Evolutionary conservation across 2,888 invertebrate genomes (phyloP), one percentile per base, ranked within the genome.

Genomic region (Matsumyia berberina): DNA sequence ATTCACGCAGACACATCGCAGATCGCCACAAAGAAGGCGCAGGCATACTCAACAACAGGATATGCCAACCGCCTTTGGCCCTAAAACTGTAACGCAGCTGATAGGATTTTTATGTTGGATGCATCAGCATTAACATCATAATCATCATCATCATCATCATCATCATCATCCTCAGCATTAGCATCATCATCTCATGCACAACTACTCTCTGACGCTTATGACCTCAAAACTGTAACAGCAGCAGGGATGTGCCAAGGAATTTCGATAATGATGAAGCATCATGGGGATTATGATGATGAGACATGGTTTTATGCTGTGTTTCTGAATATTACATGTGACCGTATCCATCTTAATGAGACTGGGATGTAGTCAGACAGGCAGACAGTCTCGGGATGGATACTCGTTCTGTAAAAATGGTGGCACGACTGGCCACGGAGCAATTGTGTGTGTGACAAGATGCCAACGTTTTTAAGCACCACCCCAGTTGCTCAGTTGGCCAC

Each of bases 241-340:
- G 35, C n/a, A 7, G 24, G 24, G 24, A 24, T 24, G 55, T 76
- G 82, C 82, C 82, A 73, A 83, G 73, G 78, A 83, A 83, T 83
- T 78, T 78, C 72, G 55, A 67, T 69, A 83, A 73, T 83, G 77
- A 83, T 83, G 62, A 67, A 66, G 42, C 42, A 33, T 37, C 66
- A 73, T 49, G 49, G 24, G 44, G 53, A 69, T 69, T 62, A 69
- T 44, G 58, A 58, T 58, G 53, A 74, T 53, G 72, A 24, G 24
- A 24, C 24, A 24, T 24, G 24, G 24, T 24, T 2, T 42, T 33
- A 53, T 58, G 46, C 46, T 46, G 15, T n/a, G 49, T 37, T 58
- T 57, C 9, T 15, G 24, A 64, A 37, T 57, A 17, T 57, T 66
- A 60, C 82, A 82, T 82, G 77, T 62, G 82, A 51, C 77, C 72